These are phyloP conservation scores for Lydus trimaculatus DNA, from an alignment of 2,888 invertebrate genomes.

Conservation along the genomic window DNA sequence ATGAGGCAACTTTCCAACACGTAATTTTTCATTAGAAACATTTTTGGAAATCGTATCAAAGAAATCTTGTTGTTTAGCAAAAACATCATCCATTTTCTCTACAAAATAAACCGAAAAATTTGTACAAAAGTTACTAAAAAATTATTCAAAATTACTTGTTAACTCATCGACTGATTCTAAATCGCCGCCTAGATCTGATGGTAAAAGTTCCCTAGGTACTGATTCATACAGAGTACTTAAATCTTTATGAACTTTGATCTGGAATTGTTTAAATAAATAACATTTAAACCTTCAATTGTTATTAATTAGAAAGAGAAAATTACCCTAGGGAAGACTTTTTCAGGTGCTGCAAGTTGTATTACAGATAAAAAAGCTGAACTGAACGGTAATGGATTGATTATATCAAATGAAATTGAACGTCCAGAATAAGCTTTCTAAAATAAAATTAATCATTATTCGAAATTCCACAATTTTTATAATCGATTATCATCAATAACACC, in stretches of 20 bases:
- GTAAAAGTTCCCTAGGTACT: constrained; percentile 7
- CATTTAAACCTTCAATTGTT: too few species aligned
- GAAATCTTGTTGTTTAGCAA: too few species aligned
- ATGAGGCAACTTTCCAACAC: neutral
- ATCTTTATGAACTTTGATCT: neutral
- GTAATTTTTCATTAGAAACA: neutral
- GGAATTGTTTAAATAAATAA: too few species aligned
- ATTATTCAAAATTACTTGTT: neutral
- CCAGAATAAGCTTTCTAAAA: neutral
- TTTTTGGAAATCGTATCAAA: neutral
- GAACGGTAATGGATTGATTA: neutral
- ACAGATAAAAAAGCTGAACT: neutral
- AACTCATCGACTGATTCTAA: neutral
- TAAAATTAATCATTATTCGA: too few species aligned
- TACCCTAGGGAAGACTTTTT: neutral
- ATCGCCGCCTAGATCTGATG: neutral
- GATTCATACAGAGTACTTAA: neutral
- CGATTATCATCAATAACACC: too few species aligned
- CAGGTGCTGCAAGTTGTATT: neutral
- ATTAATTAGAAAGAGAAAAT: neutral
- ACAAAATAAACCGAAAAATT: too few species aligned
- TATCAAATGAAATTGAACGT: neutral
- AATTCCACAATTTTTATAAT: too few species aligned
- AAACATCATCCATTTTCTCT: too few species aligned
- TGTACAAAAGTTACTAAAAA: neutral